Base-by-base conservation (phyloP, 2,888 invertebrate species). In the Teinopalpus imperialis region DNA sequence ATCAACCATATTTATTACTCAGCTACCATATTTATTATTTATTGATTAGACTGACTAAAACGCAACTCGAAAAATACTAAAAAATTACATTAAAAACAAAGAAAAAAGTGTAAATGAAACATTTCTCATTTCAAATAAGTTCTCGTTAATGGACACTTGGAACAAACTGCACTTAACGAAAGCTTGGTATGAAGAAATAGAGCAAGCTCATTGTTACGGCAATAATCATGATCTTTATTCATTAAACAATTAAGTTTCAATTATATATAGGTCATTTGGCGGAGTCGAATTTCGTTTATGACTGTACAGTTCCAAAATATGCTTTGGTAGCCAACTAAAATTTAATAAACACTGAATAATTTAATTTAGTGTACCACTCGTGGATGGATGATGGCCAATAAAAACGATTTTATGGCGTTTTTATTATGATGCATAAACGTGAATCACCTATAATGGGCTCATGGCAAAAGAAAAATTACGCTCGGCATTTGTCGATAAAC, bases 351-450 rank as follows among this genome's bases (percentile, higher is more conserved):
- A 81, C 64, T 70, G 77, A 70, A 81, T 83, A 80, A 85, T 83
- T 85, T 79, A 82, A 86, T 87, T 77, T 78, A 71, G 72, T 75
- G 68, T 74, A 69, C 72, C 78, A 74, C 70, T 81, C 74, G 63
- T 71, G 81, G 77, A 73, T 80, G 85, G 86, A 81, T 75, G 70
- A 73, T 69, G 74, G 85, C 83, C 86, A 86, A 87, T 87, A 83
- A 87, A 81, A 65, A 69, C 71, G 55, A 77, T 82, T 87, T 88
- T 80, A 88, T 86, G 65, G 77, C 69, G 57, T 73, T 87, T 87
- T 87, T 87, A 88, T 86, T 83, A 80, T 86, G 85, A 83, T 78
- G 77, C 82, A 85, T 80, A 78, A 82, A 78, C 80, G 75, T 85
- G 78, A 82, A 87, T 86, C 81, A 82, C 68, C 71, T 69, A 71